Conservation (phyloP, 2,888 invertebrate genomes). For the Cotesia congregata region DNA sequence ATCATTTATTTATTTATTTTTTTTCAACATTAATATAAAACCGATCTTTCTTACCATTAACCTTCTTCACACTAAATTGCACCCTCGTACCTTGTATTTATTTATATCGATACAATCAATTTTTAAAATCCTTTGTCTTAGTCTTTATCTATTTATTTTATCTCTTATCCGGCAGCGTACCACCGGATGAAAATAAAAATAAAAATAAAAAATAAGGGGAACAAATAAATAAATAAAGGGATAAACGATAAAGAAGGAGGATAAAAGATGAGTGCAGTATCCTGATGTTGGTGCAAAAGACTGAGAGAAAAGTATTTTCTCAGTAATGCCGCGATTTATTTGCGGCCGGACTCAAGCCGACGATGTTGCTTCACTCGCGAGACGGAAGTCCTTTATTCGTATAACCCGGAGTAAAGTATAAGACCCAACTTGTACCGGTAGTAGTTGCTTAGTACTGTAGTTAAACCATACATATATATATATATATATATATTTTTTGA, state of each 20-base stretch:
- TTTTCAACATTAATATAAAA: neutral
- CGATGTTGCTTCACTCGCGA: conserved; percentile 45
- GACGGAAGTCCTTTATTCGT: conserved; percentile 53
- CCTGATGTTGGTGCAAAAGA: neutral
- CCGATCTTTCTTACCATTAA: too few relatives aligned
- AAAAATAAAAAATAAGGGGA: neutral
- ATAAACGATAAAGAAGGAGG: neutral
- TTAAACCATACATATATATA: conserved; percentile 24
- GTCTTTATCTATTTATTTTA: conserved; percentile 1
- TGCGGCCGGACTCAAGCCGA: conserved; percentile 50
- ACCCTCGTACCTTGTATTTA: too few relatives aligned
- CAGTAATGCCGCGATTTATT: conserved; percentile 52
- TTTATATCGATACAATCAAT: neutral
- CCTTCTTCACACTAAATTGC: too few relatives aligned
- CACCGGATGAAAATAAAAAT: neutral
- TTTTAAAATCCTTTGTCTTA: neutral
- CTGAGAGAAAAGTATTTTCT: neutral
- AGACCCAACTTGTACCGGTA: conserved; percentile 32
- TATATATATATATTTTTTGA: too few relatives aligned
- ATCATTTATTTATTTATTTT: neutral
- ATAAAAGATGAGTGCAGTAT: neutral
- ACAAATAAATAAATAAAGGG: too few relatives aligned
- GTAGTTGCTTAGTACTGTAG: conserved; percentile 12
- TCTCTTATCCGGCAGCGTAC: neutral
- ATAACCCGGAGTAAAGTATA: conserved; percentile 31